Conservation (phyloP, 2,797 vertebrate genomes). For the Halcyon smyrnensis region DNA sequence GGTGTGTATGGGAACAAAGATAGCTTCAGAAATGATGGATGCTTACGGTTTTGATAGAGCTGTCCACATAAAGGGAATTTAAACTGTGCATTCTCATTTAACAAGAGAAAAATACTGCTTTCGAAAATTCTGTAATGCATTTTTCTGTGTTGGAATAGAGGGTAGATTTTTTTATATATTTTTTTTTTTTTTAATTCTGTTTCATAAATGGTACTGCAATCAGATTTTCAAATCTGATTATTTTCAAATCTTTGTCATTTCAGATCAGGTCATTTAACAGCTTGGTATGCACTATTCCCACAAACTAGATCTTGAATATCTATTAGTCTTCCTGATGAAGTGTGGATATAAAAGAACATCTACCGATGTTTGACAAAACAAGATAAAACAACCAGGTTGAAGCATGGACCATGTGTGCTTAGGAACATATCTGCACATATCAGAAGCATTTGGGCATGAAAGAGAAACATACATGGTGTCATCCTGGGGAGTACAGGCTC, state of each 20-base stretch:
- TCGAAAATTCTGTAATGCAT: not conserved
- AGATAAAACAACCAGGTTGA: not conserved
- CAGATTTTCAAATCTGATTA: not conserved
- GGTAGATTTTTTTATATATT: not conserved
- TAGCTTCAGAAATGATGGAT: not conserved
- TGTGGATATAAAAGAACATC: not conserved
- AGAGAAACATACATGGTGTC: not conserved
- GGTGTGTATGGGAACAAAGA: not conserved
- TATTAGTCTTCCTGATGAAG: not conserved
- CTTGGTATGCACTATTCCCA: not conserved
- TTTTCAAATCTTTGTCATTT: not conserved
- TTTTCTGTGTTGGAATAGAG: not conserved
- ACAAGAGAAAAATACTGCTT: not conserved
- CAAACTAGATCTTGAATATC: not conserved
- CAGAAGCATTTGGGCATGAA: not conserved
- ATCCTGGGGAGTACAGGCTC: not conserved
- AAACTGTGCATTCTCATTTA: not conserved
- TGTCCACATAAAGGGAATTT: not conserved
- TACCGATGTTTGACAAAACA: not conserved
- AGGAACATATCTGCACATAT: not conserved
- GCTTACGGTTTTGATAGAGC: conserved; percentile 25
- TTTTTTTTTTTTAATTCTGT: no score
- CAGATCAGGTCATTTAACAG: not conserved
- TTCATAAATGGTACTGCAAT: not conserved
- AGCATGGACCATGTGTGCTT: fast-evolving